Percentiles rank a stretch among this genome's conserved stretches.
Evolutionary conservation across 23 tunicate genomes (phyloP).

Genomic region (Ciona savignyi): DNA sequence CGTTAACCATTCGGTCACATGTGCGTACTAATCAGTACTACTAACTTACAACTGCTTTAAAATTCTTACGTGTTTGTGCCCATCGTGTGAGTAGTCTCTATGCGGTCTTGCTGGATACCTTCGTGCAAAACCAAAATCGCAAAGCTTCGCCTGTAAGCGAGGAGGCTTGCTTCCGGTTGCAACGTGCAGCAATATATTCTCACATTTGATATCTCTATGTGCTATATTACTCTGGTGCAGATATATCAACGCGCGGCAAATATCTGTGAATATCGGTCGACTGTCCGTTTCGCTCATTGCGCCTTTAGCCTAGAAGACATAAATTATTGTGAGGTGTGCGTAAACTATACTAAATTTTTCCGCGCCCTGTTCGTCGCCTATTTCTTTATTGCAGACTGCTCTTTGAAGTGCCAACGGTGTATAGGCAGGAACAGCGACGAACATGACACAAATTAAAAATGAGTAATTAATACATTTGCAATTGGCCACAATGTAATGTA

Average conservation of each 20-base stretch:
- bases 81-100: background rate
- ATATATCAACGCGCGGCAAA: conserved; percentile 57
- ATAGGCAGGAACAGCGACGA: too few relatives aligned
- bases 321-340: background rate
- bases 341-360: background rate
- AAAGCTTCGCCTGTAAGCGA: conserved; percentile 58
- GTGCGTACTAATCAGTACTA: too few relatives aligned
- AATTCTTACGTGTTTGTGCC: too few relatives aligned
- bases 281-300: conserved; percentile 51
- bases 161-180: conserved; percentile 12
- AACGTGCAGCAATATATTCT: conserved; percentile 52
- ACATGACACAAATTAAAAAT: too few relatives aligned
- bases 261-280: conserved; percentile 35
- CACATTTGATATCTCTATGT: conserved; percentile 90
- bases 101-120: conserved; percentile 15
- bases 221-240: conserved; percentile 56
- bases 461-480: too few relatives aligned
- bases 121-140: conserved; percentile 91
- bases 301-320: conserved; percentile 56
- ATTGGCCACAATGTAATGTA: too few relatives aligned
- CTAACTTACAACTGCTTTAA: too few relatives aligned
- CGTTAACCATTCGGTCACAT: too few relatives aligned
- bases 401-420: too few relatives aligned
- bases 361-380: too few relatives aligned
- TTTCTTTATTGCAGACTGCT: too few relatives aligned